These are phyloP conservation scores for Matsumurasca onukii DNA, from an alignment of 1,140 invertebrate species.

Conservation along the genomic window DNA sequence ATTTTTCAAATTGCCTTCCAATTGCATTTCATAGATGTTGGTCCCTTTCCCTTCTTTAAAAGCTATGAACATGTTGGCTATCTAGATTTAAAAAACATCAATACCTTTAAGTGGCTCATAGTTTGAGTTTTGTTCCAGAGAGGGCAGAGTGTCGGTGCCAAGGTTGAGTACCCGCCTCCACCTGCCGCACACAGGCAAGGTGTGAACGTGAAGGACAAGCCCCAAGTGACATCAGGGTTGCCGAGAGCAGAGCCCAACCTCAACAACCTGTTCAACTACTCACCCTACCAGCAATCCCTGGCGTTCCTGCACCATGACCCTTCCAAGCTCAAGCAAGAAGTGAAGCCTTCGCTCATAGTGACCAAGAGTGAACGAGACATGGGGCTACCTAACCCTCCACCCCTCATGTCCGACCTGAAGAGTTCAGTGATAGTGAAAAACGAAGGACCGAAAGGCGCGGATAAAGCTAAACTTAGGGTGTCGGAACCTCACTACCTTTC, in stretches of 20 bases:
- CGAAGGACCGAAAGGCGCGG: constrained; percentile 55
- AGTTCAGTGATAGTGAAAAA: constrained; percentile 78
- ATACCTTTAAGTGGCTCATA: too few relatives aligned
- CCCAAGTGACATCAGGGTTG: constrained; percentile 42
- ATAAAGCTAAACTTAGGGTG: constrained; percentile 57
- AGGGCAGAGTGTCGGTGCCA: constrained; percentile 27
- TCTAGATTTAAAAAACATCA: too few relatives aligned
- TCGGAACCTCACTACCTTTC: constrained; percentile 58
- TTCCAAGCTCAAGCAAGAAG: constrained; percentile 46
- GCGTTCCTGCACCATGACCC: constrained; percentile 53
- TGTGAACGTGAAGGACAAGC: constrained; percentile 44
- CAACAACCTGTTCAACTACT: constrained; percentile 67
- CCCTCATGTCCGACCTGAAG: constrained; percentile 64
- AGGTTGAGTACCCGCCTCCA: constrained; percentile 56
- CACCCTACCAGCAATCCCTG: constrained; percentile 58
- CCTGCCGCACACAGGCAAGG: constrained; percentile 55
- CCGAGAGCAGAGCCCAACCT: constrained; percentile 74
- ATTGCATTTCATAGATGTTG: too few relatives aligned
- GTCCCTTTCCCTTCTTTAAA: too few relatives aligned
- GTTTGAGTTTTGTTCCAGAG: constrained; percentile 31
- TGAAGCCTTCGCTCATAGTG: constrained; percentile 45
- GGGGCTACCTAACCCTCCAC: constrained; percentile 59
- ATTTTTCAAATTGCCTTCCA: too few relatives aligned
- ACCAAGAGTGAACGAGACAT: constrained; percentile 54
- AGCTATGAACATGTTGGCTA: too few relatives aligned